Conservation (phyloP, 2,888 invertebrate species). For the Halictus ligatus region DNA sequence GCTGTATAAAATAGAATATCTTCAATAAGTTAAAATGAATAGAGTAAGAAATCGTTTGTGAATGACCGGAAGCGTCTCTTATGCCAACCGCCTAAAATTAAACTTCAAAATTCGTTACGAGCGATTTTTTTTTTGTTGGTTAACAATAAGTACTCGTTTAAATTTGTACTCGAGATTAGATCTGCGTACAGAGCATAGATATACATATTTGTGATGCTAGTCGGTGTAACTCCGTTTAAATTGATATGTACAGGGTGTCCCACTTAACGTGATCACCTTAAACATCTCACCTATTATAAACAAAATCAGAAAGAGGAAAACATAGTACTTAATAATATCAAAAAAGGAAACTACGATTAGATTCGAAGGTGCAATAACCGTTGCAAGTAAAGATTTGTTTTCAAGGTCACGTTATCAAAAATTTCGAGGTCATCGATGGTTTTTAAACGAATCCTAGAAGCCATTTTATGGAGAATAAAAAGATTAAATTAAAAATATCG, state of each 20-base stretch:
- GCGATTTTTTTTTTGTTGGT: constrained; percentile 4
- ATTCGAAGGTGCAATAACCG: background rate
- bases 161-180: constrained; percentile 23
- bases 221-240: constrained; percentile 51
- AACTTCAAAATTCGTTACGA: constrained; percentile 3
- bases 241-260: constrained; percentile 29
- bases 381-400: background rate
- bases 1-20: background rate
- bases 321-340: background rate
- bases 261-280: background rate
- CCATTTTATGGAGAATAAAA: background rate
- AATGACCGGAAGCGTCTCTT: background rate
- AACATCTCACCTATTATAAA: background rate
- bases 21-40: background rate
- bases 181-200: constrained; percentile 18
- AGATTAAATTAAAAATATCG: background rate
- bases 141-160: constrained; percentile 1
- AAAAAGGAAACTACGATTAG: background rate
- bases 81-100: background rate
- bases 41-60: background rate
- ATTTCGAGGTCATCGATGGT: background rate
- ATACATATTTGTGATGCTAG: constrained; percentile 60
- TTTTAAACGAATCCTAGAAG: background rate
- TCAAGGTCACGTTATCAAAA: background rate
- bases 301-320: background rate